Evolutionary conservation across 2,113 vertebrate species (phyloP).

Genomic region (Phyllopteryx taeniolatus): DNA sequence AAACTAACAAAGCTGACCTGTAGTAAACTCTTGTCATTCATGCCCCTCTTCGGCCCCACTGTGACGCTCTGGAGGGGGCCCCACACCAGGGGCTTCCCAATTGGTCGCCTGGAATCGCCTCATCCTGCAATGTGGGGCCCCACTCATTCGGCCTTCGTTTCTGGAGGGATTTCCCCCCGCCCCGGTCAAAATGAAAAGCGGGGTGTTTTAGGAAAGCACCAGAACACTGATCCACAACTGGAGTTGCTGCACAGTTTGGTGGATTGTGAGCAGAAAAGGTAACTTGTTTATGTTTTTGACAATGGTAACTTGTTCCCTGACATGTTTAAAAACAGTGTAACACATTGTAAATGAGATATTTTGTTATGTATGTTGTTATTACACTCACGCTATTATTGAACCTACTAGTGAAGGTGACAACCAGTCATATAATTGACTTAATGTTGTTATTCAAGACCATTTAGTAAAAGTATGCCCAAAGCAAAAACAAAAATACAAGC

Average conservation of each 20-base stretch:
- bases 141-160: constrained; percentile 49
- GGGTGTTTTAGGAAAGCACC: constrained; percentile 32
- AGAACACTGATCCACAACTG: constrained; percentile 17
- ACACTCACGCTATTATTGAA: too few relatives aligned
- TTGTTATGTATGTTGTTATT: too few relatives aligned
- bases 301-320: too few relatives aligned
- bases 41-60: constrained; percentile 29
- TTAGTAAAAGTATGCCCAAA: too few relatives aligned
- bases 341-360: not conserved
- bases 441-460: not conserved
- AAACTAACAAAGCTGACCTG: constrained; percentile 31
- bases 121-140: constrained; percentile 73
- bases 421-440: not conserved
- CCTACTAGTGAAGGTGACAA: too few relatives aligned
- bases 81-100: constrained; percentile 61
- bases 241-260: not conserved
- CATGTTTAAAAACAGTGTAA: not conserved
- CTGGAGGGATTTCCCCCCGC: constrained; percentile 43
- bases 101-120: constrained; percentile 81
- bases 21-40: constrained; percentile 69
- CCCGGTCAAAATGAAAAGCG: constrained; percentile 43
- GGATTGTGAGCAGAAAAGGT: not conserved
- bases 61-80: constrained; percentile 43
- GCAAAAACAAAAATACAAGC: too few relatives aligned
- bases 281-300: not conserved